Evolutionary conservation across 2,888 invertebrate genomes (phyloP), one percentile per base, ranked within the genome.

Genomic region (Steinernema carpocapsae): DNA sequence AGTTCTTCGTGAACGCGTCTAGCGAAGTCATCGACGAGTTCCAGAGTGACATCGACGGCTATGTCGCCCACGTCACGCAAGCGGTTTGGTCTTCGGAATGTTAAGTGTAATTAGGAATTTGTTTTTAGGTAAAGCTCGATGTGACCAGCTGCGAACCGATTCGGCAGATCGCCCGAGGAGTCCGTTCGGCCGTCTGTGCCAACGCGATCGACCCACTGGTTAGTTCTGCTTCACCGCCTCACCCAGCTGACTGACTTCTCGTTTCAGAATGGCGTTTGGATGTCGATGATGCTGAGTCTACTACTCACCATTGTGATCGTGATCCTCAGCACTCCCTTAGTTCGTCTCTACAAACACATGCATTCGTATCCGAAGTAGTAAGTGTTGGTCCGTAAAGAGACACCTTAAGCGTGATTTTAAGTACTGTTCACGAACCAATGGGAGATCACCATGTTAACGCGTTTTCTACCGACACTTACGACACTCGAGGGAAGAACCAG

Each of bases 231-330:
- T 52, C 37, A 43, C 12, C 17, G n/a, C 24, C 2, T 46, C 10
- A 17, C n/a, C n/a, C n/a, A n/a, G n/a, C n/a, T n/a, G n/a, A n/a
- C n/a, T n/a, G n/a, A n/a, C n/a, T n/a, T n/a, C n/a, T n/a, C 6
- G 14, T 76, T 85, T 29, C 83, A 89, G 89, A 89, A 89, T 84
- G 88, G 88, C 3, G 87, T 89, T 29, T 90, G 89, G 90, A 89
- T 89, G 86, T 88, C 89, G 73, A 81, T 89, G 78, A 87, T 88
- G 4, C 86, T 89, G 83, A 87, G 88, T 74, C 80, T 89, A 45
- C 82, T 88, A 72, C 87, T 89, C 77, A 84, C 87, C 76, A 85
- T 90, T 46, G 89, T 89, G 22, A 85, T 88, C 59, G 86, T 89
- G 43, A 85, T 89, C 48, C 85, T 89, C 74, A 88, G 88, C 51